Percentiles rank a stretch among this genome's conserved stretches.
These are phyloP conservation scores for Corythoichthys haematopterus DNA, from an alignment of 2,113 vertebrate genomes.

Conservation along the genomic window DNA sequence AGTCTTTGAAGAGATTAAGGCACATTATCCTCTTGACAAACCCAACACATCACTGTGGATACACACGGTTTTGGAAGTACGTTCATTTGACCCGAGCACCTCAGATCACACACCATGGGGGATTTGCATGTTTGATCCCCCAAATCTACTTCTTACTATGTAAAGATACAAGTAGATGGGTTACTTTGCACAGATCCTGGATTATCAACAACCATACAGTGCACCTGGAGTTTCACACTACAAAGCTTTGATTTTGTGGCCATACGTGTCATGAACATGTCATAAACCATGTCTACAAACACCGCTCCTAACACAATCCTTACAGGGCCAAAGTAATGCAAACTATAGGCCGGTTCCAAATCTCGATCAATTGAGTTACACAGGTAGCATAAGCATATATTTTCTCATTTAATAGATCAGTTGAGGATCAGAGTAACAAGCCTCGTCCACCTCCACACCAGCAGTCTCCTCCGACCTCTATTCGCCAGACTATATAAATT, in stretches of 20 bases:
- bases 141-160: constrained; percentile 38
- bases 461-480: too few species aligned
- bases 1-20: constrained; percentile 51
- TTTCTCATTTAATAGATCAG: too few species aligned
- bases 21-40: constrained; percentile 50
- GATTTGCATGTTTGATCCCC: constrained; percentile 29
- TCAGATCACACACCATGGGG: constrained; percentile 36
- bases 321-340: too few species aligned
- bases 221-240: not conserved
- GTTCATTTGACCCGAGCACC: constrained; percentile 43
- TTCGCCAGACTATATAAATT: too few species aligned
- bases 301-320: too few species aligned
- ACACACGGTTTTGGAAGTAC: constrained; percentile 41
- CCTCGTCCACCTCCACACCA: too few species aligned
- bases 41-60: constrained; percentile 26
- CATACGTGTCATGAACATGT: not conserved
- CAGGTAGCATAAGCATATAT: too few species aligned
- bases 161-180: constrained; percentile 9
- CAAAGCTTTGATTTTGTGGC: not conserved
- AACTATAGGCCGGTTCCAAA: not conserved
- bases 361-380: not conserved
- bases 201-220: not conserved
- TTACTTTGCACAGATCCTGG: not conserved
- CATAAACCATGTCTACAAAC: not conserved
- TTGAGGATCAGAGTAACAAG: too few species aligned